Percentiles rank a stretch among this genome's conserved stretches.
Evolutionary conservation across 2,797 vertebrate species (phyloP).

Genomic region (Pseudochirops corinnae): DNA sequence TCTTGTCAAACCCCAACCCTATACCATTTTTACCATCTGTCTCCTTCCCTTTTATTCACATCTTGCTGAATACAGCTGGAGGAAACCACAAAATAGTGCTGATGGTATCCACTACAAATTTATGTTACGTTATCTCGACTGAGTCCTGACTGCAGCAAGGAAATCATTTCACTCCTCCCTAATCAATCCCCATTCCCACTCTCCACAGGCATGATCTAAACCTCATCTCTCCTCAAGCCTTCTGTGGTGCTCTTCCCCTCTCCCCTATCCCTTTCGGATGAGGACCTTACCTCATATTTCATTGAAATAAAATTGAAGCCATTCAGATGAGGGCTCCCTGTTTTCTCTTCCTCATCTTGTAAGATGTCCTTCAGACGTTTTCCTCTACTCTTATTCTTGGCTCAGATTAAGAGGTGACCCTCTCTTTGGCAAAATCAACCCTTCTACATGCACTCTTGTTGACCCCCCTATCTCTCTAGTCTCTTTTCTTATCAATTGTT

Average conservation of each 20-base stretch:
- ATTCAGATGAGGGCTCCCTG: not conserved
- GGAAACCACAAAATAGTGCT: not conserved
- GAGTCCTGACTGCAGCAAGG: not conserved
- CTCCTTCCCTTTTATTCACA: not conserved
- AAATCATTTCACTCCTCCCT: not conserved
- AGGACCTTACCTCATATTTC: not conserved
- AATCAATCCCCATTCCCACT: not conserved
- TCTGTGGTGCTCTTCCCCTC: not conserved
- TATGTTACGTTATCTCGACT: not conserved
- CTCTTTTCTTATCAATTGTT: not conserved
- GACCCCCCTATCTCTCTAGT: not conserved
- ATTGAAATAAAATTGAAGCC: not conserved
- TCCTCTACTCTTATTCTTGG: not conserved
- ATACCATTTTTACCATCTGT: not conserved
- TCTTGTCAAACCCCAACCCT: not conserved
- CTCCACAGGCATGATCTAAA: not conserved
- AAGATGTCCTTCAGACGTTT: not conserved
- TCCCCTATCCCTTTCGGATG: not conserved
- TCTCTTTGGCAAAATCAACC: not conserved
- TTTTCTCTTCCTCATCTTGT: not conserved
- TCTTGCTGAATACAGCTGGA: not conserved
- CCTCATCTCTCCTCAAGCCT: not conserved
- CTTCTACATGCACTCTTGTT: not conserved
- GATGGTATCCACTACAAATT: not conserved
- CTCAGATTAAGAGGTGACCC: not conserved